Conservation (phyloP, 1,140 invertebrate genomes). For the Ephestia elutella region DNA sequence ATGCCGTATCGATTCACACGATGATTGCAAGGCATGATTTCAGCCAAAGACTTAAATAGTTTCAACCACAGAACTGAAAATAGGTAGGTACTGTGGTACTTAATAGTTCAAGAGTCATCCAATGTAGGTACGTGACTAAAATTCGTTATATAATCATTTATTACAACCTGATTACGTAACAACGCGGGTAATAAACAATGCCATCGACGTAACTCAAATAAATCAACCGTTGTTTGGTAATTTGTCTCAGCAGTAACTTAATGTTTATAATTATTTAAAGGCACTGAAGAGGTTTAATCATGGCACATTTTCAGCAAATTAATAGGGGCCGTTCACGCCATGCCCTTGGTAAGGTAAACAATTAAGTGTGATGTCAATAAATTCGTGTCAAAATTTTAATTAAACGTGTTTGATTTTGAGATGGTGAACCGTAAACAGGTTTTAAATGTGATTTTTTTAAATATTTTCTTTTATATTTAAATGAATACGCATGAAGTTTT, state of each 20-base stretch:
- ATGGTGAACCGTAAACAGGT: background rate
- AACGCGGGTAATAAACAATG: conserved; percentile 11
- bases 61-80: background rate
- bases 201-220: conserved; percentile 11
- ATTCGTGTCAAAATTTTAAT: conserved; percentile 10
- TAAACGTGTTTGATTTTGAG: background rate
- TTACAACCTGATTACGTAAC: background rate
- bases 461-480: background rate
- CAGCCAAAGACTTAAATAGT: too few species aligned
- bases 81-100: too few species aligned
- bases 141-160: too few species aligned
- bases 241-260: conserved; percentile 20
- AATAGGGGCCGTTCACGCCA: conserved; percentile 8
- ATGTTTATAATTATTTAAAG: conserved; percentile 25
- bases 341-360: conserved; percentile 5
- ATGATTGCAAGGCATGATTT: too few species aligned
- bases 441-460: background rate
- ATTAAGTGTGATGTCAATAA: conserved; percentile 4
- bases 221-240: conserved; percentile 21
- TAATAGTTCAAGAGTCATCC: too few species aligned
- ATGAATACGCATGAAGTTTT: too few species aligned
- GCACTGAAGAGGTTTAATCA: conserved; percentile 22
- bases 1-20: too few species aligned
- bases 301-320: conserved; percentile 16
- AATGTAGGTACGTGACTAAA: too few species aligned